Evolutionary conservation across 92 coral and sea anemone species (phyloP).

Genomic region (Nematostella vectensis): DNA sequence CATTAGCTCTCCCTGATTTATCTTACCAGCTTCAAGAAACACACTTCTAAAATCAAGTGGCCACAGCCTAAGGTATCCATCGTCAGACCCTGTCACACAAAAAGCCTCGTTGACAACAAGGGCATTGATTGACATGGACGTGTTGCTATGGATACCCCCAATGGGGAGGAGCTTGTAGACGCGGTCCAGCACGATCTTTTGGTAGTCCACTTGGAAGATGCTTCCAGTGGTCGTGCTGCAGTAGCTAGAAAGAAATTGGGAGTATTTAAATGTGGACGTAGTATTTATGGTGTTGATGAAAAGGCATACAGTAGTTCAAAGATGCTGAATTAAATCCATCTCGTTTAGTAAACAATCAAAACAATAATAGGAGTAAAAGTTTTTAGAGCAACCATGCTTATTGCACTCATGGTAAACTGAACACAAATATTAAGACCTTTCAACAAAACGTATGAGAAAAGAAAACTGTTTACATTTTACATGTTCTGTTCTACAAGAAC

Average conservation of each 20-base stretch:
- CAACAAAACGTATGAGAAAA: no score
- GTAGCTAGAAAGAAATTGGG: constrained; percentile 34
- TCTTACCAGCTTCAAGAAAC: constrained; percentile 95
- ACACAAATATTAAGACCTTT: no score
- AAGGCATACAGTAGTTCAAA: not conserved
- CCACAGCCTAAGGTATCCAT: constrained; percentile 93
- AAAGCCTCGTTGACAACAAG: constrained; percentile 81
- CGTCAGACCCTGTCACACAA: constrained; percentile 95
- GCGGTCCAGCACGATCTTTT: constrained; percentile 62
- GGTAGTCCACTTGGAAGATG: constrained; percentile 81
- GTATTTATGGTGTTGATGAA: not conserved
- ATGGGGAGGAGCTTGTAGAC: constrained; percentile 81
- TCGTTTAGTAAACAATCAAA: not conserved
- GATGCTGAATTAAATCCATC: not conserved
- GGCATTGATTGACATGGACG: constrained; percentile 61
- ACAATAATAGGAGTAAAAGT: no score
- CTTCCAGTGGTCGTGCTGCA: constrained; percentile 71
- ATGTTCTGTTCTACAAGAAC: no score
- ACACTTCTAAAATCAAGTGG: constrained; percentile 80
- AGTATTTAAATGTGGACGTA: no score
- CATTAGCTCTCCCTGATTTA: no score
- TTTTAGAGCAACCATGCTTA: no score
- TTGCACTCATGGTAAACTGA: no score
- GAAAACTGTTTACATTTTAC: no score
- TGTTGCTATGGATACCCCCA: constrained; percentile 61